Conservation (phyloP, 2,797 vertebrate species). For the Garrulus glandarius region DNA sequence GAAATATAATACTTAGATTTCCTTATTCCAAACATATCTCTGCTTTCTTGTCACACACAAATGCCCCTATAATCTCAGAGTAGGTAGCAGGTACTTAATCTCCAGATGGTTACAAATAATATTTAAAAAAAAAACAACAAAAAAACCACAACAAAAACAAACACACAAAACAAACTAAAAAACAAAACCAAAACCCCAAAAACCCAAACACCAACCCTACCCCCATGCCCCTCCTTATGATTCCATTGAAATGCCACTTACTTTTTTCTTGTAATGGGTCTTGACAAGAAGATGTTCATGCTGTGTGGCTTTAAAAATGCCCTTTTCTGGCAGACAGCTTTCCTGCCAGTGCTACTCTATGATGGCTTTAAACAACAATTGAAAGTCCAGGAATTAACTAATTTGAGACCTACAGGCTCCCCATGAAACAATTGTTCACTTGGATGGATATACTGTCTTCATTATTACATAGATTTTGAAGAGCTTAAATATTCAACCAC, state of each 20-base stretch:
- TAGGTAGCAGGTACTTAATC: background rate
- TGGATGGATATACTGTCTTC: constrained; percentile 9
- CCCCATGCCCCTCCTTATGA: fast-evolving
- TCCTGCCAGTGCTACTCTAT: constrained; percentile 21
- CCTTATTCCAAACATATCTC: background rate
- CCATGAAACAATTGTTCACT: constrained; percentile 33
- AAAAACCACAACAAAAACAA: no score
- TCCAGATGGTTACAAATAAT: background rate
- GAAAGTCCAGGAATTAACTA: constrained; percentile 43
- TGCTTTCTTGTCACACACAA: background rate
- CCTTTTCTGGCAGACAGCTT: constrained; percentile 44
- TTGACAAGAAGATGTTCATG: constrained; percentile 55
- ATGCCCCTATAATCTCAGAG: background rate
- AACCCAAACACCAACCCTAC: fast-evolving
- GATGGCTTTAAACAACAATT: constrained; percentile 50
- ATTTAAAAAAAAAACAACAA: no score
- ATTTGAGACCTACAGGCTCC: background rate
- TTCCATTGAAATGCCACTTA: constrained; percentile 49
- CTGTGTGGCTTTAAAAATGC: constrained; percentile 68
- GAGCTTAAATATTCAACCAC: constrained; percentile 2
- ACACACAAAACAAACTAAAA: background rate
- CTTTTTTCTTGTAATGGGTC: constrained; percentile 49
- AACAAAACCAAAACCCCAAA: background rate
- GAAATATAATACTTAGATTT: background rate
- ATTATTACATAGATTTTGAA: constrained; percentile 37